Conservation (phyloP, 2,113 vertebrate species). For the Misgurnus mizolepis region DNA sequence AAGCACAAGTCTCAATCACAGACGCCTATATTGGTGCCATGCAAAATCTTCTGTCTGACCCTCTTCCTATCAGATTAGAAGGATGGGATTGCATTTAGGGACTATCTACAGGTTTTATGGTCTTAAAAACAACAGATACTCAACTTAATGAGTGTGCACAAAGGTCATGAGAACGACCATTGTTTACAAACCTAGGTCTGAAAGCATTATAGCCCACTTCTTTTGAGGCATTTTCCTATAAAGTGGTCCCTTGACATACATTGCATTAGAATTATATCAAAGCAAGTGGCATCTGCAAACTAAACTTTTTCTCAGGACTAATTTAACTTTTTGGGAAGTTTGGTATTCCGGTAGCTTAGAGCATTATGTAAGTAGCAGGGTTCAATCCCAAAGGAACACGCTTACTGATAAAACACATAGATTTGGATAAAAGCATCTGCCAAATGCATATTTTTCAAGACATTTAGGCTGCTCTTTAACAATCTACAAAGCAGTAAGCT, state of each 20-base stretch:
- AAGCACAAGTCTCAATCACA: slow-evolving; percentile 29
- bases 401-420: too few relatives aligned
- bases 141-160: slow-evolving; percentile 24
- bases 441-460: too few relatives aligned
- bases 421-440: too few relatives aligned
- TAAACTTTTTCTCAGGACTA: not conserved
- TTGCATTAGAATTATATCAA: not conserved
- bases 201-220: not conserved
- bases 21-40: slow-evolving; percentile 6
- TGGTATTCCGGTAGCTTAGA: too few relatives aligned
- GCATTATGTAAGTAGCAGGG: too few relatives aligned
- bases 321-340: not conserved
- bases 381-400: too few relatives aligned
- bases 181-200: slow-evolving; percentile 18
- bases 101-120: slow-evolving; percentile 39
- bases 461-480: not conserved
- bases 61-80: slow-evolving; percentile 31
- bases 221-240: not conserved
- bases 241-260: not conserved
- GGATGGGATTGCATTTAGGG: not conserved
- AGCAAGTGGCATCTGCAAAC: not conserved
- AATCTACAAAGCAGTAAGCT: too few relatives aligned
- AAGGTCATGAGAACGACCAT: slow-evolving; percentile 33
- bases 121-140: slow-evolving; percentile 37
- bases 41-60: slow-evolving; percentile 3